Conservation (phyloP, 2,888 invertebrate species). For the Caenorhabditis doughertyi region DNA sequence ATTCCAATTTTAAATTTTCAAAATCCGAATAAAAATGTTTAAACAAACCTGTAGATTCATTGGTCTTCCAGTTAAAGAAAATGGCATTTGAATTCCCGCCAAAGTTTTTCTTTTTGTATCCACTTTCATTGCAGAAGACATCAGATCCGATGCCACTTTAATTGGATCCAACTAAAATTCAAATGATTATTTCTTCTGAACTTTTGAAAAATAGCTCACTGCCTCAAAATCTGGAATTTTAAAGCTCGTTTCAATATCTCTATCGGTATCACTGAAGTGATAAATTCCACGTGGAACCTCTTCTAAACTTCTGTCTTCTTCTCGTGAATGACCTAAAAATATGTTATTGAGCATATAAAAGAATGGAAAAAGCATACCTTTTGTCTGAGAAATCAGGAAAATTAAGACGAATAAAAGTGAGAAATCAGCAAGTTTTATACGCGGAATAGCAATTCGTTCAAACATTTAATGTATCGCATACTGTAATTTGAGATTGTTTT, state of each 20-base stretch:
- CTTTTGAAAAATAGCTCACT: constrained; percentile 31
- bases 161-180: constrained; percentile 68
- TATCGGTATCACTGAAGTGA: constrained; percentile 68
- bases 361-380: neutral
- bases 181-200: neutral
- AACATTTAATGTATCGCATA: constrained; percentile 56
- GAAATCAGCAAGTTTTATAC: constrained; percentile 1
- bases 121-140: constrained; percentile 65
- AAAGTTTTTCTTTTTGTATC: constrained; percentile 66
- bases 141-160: constrained; percentile 63
- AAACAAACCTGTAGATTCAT: constrained; percentile 64
- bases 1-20: too few species aligned
- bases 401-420: neutral
- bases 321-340: constrained; percentile 12
- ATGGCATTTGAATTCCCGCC: constrained; percentile 67
- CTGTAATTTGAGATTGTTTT: constrained; percentile 21
- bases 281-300: constrained; percentile 65
- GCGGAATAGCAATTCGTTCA: constrained; percentile 29
- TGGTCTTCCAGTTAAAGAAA: constrained; percentile 65
- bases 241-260: constrained; percentile 64
- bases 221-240: constrained; percentile 67
- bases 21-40: neutral
- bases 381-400: neutral
- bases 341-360: neutral
- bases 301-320: constrained; percentile 21